phyloP scores from a whole-genome alignment of 2,888 invertebrate species.

The Xestia xanthographa region DNA sequence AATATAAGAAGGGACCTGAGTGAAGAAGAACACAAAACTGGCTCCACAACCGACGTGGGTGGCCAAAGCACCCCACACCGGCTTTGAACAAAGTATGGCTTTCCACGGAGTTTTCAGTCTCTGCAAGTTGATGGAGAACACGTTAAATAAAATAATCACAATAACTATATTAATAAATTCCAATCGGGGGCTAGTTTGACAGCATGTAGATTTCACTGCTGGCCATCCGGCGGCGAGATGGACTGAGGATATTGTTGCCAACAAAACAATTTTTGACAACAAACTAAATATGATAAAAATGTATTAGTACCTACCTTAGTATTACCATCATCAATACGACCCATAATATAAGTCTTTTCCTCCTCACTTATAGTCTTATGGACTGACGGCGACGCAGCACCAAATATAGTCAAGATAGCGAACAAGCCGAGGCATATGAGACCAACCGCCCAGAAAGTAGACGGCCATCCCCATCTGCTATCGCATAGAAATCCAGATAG shows the following conservation, averaged over 20 bases:
- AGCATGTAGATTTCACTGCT: not conserved
- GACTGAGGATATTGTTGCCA: not conserved
- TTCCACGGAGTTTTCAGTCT: slow-evolving; percentile 87
- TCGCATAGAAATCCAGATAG: slow-evolving; percentile 91
- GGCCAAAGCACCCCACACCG: slow-evolving; percentile 88
- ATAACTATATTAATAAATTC: not conserved
- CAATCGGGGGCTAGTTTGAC: not conserved
- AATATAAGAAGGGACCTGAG: slow-evolving; percentile 92
- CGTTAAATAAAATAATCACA: not conserved
- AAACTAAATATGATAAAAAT: not conserved
- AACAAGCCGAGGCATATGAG: slow-evolving; percentile 87
- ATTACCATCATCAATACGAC: slow-evolving; percentile 63
- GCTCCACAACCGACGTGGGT: slow-evolving; percentile 90
- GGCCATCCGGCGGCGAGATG: not conserved
- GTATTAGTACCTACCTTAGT: slow-evolving; percentile 63
- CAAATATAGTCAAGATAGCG: slow-evolving; percentile 82
- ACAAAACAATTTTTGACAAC: too few species aligned
- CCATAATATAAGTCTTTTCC: slow-evolving; percentile 87
- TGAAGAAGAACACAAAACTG: slow-evolving; percentile 92
- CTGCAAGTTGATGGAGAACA: slow-evolving; percentile 65
- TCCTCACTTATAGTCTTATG: slow-evolving; percentile 84
- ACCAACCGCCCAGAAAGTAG: slow-evolving; percentile 92
- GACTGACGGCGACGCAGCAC: slow-evolving; percentile 85
- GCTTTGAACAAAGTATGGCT: slow-evolving; percentile 84
- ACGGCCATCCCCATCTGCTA: slow-evolving; percentile 91